These are phyloP conservation scores for Tricholauxania praeusta DNA, from an alignment of 2,888 invertebrate species.

Conservation along the genomic window DNA sequence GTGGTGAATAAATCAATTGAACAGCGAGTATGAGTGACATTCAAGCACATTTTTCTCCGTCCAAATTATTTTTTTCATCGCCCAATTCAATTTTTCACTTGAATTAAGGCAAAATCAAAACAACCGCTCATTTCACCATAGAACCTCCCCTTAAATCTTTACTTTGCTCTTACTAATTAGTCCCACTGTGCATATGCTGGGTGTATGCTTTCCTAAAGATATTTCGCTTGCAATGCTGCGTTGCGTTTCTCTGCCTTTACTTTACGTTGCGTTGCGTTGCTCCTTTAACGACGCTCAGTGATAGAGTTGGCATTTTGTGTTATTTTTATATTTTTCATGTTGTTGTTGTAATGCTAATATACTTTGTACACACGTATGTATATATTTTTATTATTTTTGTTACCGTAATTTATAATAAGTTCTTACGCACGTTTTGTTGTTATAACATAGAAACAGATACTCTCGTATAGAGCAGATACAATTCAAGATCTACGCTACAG, in stretches of 20 bases:
- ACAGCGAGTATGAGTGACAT: too few species aligned
- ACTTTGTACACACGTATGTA: not conserved
- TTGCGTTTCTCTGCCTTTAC: not conserved
- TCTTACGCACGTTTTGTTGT: conserved; percentile 29
- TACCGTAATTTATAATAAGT: conserved; percentile 40
- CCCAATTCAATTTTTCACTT: not conserved
- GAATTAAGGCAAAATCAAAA: not conserved
- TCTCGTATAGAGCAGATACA: not conserved
- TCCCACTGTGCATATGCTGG: conserved; percentile 9
- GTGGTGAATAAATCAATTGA: too few species aligned
- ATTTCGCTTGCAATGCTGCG: conserved; percentile 9
- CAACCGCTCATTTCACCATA: not conserved
- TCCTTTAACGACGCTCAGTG: conserved; percentile 30
- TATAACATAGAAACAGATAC: not conserved
- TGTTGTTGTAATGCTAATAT: not conserved
- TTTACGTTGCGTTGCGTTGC: conserved; percentile 2
- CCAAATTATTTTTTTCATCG: too few species aligned
- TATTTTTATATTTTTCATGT: not conserved
- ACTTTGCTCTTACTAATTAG: not conserved
- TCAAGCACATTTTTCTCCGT: too few species aligned
- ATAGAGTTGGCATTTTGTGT: not conserved
- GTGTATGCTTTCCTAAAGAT: not conserved
- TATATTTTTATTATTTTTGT: conserved; percentile 31
- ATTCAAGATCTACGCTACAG: not conserved
- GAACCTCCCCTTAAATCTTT: not conserved